Evolutionary conservation across 2,113 vertebrate genomes (phyloP).

Genomic region (Cygnus atratus): DNA sequence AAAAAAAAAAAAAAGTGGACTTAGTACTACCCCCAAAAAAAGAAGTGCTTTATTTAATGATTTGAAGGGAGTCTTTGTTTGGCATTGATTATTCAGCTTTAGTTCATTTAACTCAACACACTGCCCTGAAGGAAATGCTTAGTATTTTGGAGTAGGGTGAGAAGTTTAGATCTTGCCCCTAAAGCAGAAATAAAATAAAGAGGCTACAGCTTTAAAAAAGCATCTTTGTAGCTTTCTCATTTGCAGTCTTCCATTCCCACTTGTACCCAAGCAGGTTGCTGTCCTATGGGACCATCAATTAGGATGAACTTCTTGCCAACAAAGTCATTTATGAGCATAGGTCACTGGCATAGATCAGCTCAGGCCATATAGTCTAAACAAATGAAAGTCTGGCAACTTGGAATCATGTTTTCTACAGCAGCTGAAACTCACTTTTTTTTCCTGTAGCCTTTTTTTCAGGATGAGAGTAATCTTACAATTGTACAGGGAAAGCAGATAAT

Average conservation of each 20-base stretch:
- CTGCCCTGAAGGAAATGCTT: neutral
- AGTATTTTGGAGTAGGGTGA: neutral
- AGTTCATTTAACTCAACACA: neutral
- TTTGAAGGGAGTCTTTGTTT: neutral
- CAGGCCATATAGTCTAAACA: neutral
- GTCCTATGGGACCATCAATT: neutral
- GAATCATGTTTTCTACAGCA: neutral
- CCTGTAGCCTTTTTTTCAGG: neutral
- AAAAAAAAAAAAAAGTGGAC: neutral
- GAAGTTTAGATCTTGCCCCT: neutral
- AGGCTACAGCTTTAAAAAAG: neutral
- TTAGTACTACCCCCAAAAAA: neutral
- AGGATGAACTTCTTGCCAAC: neutral
- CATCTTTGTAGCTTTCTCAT: neutral
- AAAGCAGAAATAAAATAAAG: neutral
- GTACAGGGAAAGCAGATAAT: neutral
- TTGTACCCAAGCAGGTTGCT: neutral
- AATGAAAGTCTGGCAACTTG: neutral
- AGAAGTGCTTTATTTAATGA: neutral
- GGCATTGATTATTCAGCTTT: neutral
- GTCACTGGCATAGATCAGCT: neutral
- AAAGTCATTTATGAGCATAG: neutral
- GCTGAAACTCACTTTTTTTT: neutral
- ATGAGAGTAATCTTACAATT: accelerated
- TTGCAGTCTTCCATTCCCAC: neutral